Conservation (phyloP, 2,888 invertebrate species). For the Cataglyphis livida region DNA sequence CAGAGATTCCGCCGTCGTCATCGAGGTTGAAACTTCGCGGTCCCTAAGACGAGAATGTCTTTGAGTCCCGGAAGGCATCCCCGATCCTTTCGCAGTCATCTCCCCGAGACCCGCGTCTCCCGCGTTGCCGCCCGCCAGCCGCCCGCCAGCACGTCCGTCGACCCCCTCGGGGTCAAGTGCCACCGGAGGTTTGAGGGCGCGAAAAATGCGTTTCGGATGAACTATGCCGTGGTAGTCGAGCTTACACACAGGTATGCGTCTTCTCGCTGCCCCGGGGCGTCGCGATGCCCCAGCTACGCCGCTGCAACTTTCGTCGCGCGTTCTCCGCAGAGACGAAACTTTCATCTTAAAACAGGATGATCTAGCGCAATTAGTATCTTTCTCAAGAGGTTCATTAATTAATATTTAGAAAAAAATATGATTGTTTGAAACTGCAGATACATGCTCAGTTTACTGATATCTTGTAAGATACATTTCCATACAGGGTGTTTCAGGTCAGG, state of each 20-base stretch:
- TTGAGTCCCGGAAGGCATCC: conserved; percentile 84
- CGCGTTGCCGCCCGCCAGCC: conserved; percentile 17
- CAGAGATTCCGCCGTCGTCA: conserved; percentile 82
- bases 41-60: conserved; percentile 85
- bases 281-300: neutral
- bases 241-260: conserved; percentile 71
- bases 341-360: neutral
- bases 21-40: conserved; percentile 81
- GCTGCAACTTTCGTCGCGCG: conserved; percentile 18
- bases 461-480: neutral
- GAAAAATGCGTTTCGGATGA: conserved; percentile 78
- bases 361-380: neutral
- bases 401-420: neutral
- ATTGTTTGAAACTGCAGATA: neutral
- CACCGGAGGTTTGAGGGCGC: conserved; percentile 67
- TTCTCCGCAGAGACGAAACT: conserved; percentile 16
- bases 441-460: neutral
- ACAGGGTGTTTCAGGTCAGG: too few relatives aligned
- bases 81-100: conserved; percentile 39
- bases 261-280: conserved; percentile 55
- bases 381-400: neutral
- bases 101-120: conserved; percentile 28
- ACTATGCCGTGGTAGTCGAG: conserved; percentile 71
- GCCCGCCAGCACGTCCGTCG: neutral
- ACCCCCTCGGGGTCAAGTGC: conserved; percentile 64